Conservation (phyloP, 2,797 vertebrate species). For the Silurus lanzhouensis region DNA sequence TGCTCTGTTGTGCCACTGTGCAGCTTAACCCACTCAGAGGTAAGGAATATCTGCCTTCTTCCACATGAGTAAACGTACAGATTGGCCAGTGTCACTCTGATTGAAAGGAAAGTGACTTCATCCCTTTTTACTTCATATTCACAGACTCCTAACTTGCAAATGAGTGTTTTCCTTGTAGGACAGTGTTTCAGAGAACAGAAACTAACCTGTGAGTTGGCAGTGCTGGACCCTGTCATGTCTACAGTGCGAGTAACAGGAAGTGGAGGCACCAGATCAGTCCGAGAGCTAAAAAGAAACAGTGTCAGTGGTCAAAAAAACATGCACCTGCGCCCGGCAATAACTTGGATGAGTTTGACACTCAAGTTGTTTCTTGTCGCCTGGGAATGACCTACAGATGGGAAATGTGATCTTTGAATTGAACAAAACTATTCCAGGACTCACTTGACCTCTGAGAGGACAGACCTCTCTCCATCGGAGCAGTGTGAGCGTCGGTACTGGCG, state of each 20-base stretch:
- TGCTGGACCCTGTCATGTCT: constrained; percentile 72
- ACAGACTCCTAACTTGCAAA: not conserved
- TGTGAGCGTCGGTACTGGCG: constrained; percentile 84
- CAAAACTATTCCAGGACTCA: constrained; percentile 63
- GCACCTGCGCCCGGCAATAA: not conserved
- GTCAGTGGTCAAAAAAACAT: not conserved
- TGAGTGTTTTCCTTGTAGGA: not conserved
- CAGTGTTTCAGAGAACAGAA: not conserved
- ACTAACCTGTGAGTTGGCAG: constrained; percentile 72
- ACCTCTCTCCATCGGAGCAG: constrained; percentile 87
- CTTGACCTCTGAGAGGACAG: constrained; percentile 88
- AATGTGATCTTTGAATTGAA: constrained; percentile 3
- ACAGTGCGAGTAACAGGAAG: constrained; percentile 82
- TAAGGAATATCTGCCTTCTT: not conserved
- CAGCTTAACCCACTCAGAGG: not conserved
- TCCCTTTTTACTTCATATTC: not conserved
- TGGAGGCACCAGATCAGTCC: constrained; percentile 81
- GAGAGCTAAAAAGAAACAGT: constrained; percentile 44
- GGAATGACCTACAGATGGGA: constrained; percentile 12
- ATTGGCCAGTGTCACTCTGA: not conserved
- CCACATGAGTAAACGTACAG: not conserved
- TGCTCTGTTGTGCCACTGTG: not conserved
- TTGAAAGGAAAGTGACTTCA: not conserved
- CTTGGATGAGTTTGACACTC: not conserved
- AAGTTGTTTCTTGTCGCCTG: not conserved